Base-by-base conservation (phyloP, 2,888 invertebrate species). In the Meta bourneti region DNA sequence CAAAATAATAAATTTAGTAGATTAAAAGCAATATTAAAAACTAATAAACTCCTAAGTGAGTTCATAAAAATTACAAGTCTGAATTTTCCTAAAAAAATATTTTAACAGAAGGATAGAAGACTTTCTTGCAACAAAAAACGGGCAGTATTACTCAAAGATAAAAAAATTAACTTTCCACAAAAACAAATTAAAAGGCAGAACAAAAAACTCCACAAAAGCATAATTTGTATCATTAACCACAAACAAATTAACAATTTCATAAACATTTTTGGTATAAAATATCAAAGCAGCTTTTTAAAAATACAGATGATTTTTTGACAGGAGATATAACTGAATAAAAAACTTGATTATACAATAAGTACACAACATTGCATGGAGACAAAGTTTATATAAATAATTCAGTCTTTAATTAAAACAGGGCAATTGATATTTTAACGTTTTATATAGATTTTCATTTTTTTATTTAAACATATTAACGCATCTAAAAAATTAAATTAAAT, bases 91-190 rank as follows among this genome's bases (percentile, higher is more conserved):
- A 48, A 7, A 20, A 52, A 54, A 52, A 13, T 52, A 78, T 51
- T 78, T 13, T n/a, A 19, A 16, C 61, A 78, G 51, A 19, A 54
- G 52, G 19, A 75, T 48, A 34, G 20, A 16, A 75, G 48, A 34
- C 78, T 78, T 61, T 54, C 54, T 7, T 78, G 78, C 78, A 72
- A 83, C 9, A 80, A 11, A 51, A 71, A 51, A 83, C 49, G 49
- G 11, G 48, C n/a, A 52, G 19, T 54, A 16, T 81, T 20, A 70
- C 70, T 48, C 20, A 54, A 79, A 71, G n/a, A 71, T 48, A 48
- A 75, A n/a, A 81, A 83, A 70, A 74, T 72, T 11, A 83, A 83
- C 83, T 83, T 8, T 83, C 83, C 83, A 74, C 7, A 83, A 74
- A 72, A 83, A 78, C 48, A 48, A 61, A 13, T 80, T 80, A 7